Evolutionary conservation across 2,113 vertebrate species (phyloP), one percentile per base, ranked within the genome.

Genomic region (Pteronura brasiliensis): DNA sequence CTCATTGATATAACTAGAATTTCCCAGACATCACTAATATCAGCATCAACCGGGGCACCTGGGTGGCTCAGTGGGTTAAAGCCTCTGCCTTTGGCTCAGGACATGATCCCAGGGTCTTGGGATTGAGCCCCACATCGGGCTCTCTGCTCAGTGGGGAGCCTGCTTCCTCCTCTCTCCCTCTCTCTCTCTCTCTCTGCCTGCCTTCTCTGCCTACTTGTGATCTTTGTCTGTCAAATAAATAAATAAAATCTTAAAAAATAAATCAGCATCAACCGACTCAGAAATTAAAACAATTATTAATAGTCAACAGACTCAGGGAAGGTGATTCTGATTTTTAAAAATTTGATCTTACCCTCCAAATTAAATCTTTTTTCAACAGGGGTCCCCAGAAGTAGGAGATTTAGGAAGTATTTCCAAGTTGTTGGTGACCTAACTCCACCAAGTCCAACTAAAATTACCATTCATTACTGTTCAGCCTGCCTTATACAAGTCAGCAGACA

Each of bases 201-300:
- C 15, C 49, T 15, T 52, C 15, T 52, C 49, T 52, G 49, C 15
- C 49, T 52, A 52, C 49, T 52, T 15, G 49, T 52, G 49, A 52
- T 52, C 49, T 52, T 52, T 52, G 49, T 17, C 49, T 52, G 49
- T 52, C 49, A 52, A 52, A 52, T 52, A 52, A 52, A 52, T 52
- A 52, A 52, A 52, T 52, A 15, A 49, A 15, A 52, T 17, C 49
- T 52, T 52, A 4, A 17, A 52, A 52, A 52, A 52, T 3, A 52
- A 17, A 52, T 52, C 49, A 52, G 39, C n/a, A 84, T 39, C 65
- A 96, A 93, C 42, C 83, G 80, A 93, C 47, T 80, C 82, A 84
- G 25, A 86, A 88, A 96, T 63, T 94, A 90, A 97, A 96, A 90
- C 72, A 96, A 85, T 88, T 67, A 93, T 2, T 57, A 72, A 91